A percentile compares a stretch with the other conserved stretches of the same genome.
These are phyloP conservation scores for Centroberyx gerrardi DNA, from an alignment of 2,797 vertebrate genomes.

Conservation along the genomic window DNA sequence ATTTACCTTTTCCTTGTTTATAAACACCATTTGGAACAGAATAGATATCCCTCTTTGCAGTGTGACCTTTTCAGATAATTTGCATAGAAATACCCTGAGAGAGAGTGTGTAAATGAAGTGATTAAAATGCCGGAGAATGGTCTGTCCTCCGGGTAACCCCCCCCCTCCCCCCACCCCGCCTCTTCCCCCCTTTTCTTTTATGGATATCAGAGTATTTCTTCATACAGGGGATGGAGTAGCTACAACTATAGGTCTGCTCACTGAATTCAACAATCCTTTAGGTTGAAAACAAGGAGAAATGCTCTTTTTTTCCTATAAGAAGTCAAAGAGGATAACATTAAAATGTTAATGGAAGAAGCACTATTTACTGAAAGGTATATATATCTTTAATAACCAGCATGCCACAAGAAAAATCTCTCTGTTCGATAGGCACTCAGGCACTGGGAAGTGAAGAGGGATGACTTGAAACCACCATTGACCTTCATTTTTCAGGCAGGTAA, in stretches of 20 bases:
- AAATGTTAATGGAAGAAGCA: not conserved
- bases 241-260: not conserved
- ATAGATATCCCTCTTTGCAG: constrained; percentile 55
- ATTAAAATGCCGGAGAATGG: constrained; percentile 76
- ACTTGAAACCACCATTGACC: not conserved
- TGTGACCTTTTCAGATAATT: constrained; percentile 80
- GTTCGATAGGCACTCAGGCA: not conserved
- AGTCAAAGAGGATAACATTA: constrained; percentile 1
- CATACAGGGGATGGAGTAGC: not conserved
- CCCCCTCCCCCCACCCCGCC: not conserved
- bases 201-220: constrained; percentile 38
- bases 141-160: constrained; percentile 61
- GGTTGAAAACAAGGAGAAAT: not conserved
- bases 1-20: constrained; percentile 50
- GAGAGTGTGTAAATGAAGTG: constrained; percentile 71
- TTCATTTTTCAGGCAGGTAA: constrained; percentile 4
- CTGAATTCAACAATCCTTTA: not conserved
- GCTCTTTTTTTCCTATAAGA: not conserved
- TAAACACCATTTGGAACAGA: constrained; percentile 64
- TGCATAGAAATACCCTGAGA: constrained; percentile 75
- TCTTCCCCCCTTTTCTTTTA: constrained; percentile 25
- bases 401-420: not conserved
- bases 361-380: constrained; percentile 21
- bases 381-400: no score
- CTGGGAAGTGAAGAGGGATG: not conserved